Evolutionary conservation across 1,140 invertebrate genomes (phyloP).

Genomic region (Daktulosphaira vitifoliae): DNA sequence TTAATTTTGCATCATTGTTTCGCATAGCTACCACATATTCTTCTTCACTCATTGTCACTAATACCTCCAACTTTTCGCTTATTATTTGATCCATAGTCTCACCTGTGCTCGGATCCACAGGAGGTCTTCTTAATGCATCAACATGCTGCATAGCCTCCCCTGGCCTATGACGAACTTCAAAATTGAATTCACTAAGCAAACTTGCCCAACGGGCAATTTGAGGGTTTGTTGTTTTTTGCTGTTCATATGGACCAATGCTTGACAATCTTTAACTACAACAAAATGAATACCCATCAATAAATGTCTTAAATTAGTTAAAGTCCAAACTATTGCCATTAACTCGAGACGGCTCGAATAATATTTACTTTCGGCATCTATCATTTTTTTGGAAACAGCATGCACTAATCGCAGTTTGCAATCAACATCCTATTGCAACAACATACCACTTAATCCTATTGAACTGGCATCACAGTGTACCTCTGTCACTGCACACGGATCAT

Average conservation of each 20-base stretch:
- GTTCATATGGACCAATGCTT: slow-evolving; percentile 12
- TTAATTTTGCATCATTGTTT: too few relatives aligned
- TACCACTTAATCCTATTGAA: not conserved
- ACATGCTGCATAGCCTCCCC: slow-evolving; percentile 40
- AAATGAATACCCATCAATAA: not conserved
- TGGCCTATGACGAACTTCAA: slow-evolving; percentile 38
- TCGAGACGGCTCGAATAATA: too few relatives aligned
- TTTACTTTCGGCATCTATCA: slow-evolving; percentile 1
- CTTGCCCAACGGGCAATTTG: slow-evolving; percentile 41
- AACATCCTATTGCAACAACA: slow-evolving; percentile 4
- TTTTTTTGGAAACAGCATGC: too few relatives aligned
- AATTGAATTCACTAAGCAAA: slow-evolving; percentile 38
- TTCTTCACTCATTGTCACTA: too few relatives aligned
- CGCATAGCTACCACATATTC: too few relatives aligned
- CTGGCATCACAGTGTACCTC: slow-evolving; percentile 21
- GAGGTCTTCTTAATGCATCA: slow-evolving; percentile 42
- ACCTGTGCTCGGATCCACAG: not conserved
- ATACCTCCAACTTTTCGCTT: too few relatives aligned
- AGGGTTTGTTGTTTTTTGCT: slow-evolving; percentile 37
- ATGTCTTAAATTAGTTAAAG: too few relatives aligned
- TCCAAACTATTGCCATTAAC: too few relatives aligned
- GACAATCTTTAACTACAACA: slow-evolving; percentile 2
- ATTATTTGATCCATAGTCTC: too few relatives aligned
- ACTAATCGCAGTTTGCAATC: too few relatives aligned
- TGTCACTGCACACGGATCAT: not conserved